Conservation (phyloP, 2,797 vertebrate species). For the Acanthurus lineatus region DNA sequence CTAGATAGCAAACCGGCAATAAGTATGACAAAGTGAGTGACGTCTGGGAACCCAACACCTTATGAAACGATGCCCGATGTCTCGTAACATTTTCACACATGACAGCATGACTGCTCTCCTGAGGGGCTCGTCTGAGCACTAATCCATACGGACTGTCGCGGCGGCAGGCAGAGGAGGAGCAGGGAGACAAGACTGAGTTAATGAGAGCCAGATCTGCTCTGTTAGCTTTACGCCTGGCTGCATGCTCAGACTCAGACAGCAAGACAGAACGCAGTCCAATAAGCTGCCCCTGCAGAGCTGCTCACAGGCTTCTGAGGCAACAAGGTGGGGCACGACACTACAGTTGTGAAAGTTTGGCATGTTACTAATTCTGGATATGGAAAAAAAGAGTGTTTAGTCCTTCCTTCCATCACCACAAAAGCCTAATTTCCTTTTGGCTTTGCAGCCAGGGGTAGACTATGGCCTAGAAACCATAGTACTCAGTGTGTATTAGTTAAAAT, state of each 20-base stretch:
- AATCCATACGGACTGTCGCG: constrained; percentile 58
- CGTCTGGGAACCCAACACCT: constrained; percentile 75
- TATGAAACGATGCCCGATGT: constrained; percentile 75
- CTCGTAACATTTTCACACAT: constrained; percentile 75
- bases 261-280: constrained; percentile 54
- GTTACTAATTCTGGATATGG: constrained; percentile 4
- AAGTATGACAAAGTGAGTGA: constrained; percentile 72
- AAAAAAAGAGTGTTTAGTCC: constrained; percentile 3
- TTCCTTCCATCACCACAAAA: constrained; percentile 7
- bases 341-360: constrained; percentile 22
- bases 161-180: constrained; percentile 53
- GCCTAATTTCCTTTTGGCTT: constrained; percentile 4
- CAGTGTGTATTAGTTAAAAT: too few relatives aligned
- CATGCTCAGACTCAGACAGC: constrained; percentile 49
- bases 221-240: constrained; percentile 52
- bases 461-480: too few relatives aligned
- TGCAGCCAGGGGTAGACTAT: neutral
- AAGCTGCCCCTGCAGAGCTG: constrained; percentile 37
- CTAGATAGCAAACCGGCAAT: constrained; percentile 52
- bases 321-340: constrained; percentile 35
- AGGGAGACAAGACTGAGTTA: constrained; percentile 58
- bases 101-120: constrained; percentile 75
- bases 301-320: constrained; percentile 34
- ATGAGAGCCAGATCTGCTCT: constrained; percentile 75
- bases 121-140: constrained; percentile 69